A percentile compares a stretch with the other conserved stretches of the same genome.
phyloP scores from a whole-genome alignment of 2,113 vertebrate genomes.

The Dipodomys merriami region DNA sequence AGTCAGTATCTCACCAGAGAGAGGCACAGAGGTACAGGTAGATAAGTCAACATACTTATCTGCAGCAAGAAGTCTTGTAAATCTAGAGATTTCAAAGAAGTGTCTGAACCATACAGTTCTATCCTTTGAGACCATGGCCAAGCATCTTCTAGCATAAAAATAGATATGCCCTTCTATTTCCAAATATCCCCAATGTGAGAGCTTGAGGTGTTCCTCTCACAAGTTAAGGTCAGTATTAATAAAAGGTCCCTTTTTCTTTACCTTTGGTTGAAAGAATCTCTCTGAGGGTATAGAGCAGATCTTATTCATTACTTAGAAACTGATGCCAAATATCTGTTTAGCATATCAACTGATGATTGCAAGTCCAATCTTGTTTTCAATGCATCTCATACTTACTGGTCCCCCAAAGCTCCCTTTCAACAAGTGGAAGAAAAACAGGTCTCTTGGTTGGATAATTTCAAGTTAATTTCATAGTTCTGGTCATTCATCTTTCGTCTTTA shows the following conservation, averaged over 20 bases:
- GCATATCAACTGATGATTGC: background rate
- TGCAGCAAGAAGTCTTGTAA: slow-evolving; percentile 57
- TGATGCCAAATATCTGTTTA: slow-evolving; percentile 1
- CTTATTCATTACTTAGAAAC: slow-evolving; percentile 10
- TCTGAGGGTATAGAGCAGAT: background rate
- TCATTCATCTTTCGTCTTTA: slow-evolving; percentile 19
- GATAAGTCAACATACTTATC: slow-evolving; percentile 59
- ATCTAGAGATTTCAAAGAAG: slow-evolving; percentile 55
- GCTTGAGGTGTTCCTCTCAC: slow-evolving; percentile 9
- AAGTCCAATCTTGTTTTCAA: background rate
- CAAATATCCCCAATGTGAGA: slow-evolving; percentile 35
- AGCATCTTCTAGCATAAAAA: slow-evolving; percentile 63
- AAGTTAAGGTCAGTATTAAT: slow-evolving; percentile 15
- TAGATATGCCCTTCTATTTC: slow-evolving; percentile 31
- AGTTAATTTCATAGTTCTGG: background rate
- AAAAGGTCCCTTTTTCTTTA: background rate
- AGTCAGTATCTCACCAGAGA: slow-evolving; percentile 24
- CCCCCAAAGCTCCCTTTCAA: background rate
- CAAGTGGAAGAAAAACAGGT: background rate
- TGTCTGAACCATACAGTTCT: background rate
- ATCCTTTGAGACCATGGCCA: slow-evolving; percentile 20
- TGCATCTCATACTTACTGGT: background rate
- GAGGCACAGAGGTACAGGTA: slow-evolving; percentile 17
- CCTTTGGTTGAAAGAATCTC: background rate
- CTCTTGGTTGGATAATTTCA: background rate